Evolutionary conservation across 2,113 vertebrate genomes (phyloP).

Genomic region (Sapayoa aenigma): DNA sequence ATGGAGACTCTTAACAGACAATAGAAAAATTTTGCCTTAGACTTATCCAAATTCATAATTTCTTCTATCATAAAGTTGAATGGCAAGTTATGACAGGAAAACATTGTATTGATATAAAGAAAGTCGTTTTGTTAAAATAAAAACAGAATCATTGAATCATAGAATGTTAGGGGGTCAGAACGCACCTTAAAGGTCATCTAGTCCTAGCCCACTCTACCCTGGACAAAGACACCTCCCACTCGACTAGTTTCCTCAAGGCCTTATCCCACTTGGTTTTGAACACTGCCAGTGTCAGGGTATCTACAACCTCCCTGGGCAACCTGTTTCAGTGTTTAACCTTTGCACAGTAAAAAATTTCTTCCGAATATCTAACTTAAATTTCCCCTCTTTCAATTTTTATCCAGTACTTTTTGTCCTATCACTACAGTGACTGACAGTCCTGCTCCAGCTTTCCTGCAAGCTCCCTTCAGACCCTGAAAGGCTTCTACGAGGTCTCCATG

Average conservation of each 20-base stretch:
- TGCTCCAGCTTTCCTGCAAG: not conserved
- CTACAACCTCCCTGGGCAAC: fast-evolving
- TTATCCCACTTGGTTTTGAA: not conserved
- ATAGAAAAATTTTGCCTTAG: not conserved
- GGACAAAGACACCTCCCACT: not conserved
- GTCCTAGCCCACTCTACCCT: fast-evolving
- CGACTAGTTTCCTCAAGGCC: not conserved
- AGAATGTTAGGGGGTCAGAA: not conserved
- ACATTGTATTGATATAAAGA: not conserved
- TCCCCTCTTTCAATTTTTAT: not conserved
- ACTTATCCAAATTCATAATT: not conserved
- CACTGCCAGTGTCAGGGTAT: not conserved
- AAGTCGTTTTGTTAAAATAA: not conserved
- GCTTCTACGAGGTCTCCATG: not conserved
- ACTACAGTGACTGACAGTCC: not conserved
- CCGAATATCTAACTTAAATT: not conserved
- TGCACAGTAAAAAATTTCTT: not conserved
- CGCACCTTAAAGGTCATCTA: not conserved
- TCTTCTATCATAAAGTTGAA: not conserved
- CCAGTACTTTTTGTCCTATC: not conserved
- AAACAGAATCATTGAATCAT: not conserved
- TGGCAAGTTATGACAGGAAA: not conserved
- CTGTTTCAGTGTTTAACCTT: not conserved
- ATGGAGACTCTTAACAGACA: not conserved
- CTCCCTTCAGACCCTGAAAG: not conserved